Percentiles rank a stretch among this genome's conserved stretches.
phyloP scores from a whole-genome alignment of 2,797 vertebrate species.

The Mus caroli region DNA sequence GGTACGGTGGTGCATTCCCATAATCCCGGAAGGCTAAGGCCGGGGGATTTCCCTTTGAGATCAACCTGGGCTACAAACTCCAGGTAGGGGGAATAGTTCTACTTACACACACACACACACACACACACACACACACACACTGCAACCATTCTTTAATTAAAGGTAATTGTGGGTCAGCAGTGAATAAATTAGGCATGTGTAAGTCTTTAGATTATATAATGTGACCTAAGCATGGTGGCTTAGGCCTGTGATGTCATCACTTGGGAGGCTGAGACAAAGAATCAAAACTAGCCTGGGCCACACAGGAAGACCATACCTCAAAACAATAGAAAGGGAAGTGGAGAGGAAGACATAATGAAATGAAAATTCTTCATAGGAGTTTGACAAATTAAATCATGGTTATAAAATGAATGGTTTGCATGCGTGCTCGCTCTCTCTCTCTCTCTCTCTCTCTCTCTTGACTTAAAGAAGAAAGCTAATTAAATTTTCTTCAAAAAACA shows the following conservation, averaged over 20 bases:
- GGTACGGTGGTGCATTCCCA: not conserved
- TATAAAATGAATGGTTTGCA: not conserved
- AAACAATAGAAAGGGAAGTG: not conserved
- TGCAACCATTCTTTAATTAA: conserved; percentile 18
- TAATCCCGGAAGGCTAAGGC: not conserved
- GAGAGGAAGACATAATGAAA: not conserved
- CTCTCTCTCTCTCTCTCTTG: not conserved
- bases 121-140: not conserved
- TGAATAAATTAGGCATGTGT: not conserved
- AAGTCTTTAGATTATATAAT: not conserved
- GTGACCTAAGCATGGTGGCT: not conserved
- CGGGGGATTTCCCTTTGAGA: not conserved
- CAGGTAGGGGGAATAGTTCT: not conserved
- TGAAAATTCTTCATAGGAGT: not conserved
- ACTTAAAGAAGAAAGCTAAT: not conserved
- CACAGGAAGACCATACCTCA: not conserved
- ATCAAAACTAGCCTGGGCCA: not conserved
- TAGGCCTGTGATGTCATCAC: not conserved
- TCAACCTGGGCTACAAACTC: no score
- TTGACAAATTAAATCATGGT: not conserved
- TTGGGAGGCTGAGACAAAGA: not conserved
- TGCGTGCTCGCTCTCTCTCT: not conserved
- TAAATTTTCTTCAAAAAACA: not conserved
- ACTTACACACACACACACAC: not conserved
- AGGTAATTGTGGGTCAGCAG: conserved; percentile 27